Percentiles rank a stretch among this genome's conserved stretches.
phyloP scores from a whole-genome alignment of 2,888 invertebrate genomes.

The Scaptomyza tumidula region DNA sequence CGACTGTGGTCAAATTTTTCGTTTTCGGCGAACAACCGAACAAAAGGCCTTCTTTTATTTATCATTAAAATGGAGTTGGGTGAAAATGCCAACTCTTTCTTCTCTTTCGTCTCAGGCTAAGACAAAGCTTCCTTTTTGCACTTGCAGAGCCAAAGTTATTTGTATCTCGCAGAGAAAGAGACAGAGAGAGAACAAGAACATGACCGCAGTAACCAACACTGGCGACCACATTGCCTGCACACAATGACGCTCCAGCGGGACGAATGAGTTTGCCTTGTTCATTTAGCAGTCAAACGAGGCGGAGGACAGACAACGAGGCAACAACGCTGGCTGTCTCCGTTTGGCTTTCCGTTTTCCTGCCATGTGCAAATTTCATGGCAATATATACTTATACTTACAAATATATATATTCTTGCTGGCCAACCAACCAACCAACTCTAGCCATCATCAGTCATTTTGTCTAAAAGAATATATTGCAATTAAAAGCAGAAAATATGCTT shows the following conservation, averaged over 20 bases:
- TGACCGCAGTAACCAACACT: slow-evolving; percentile 60
- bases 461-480: slow-evolving; percentile 80
- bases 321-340: slow-evolving; percentile 58
- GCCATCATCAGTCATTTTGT: slow-evolving; percentile 80
- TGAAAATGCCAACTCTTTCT: slow-evolving; percentile 12
- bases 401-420: slow-evolving; percentile 39
- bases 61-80: slow-evolving; percentile 69
- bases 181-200: slow-evolving; percentile 6
- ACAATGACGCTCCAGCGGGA: slow-evolving; percentile 16
- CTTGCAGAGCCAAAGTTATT: slow-evolving; percentile 52
- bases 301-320: slow-evolving; percentile 31
- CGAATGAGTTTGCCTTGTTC: slow-evolving; percentile 68
- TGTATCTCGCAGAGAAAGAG: slow-evolving; percentile 45
- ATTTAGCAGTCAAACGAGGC: slow-evolving; percentile 75
- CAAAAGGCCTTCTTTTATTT: slow-evolving; percentile 77
- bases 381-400: slow-evolving; percentile 50
- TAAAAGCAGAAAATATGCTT: slow-evolving; percentile 79
- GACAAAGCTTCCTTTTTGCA: slow-evolving; percentile 51
- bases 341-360: slow-evolving; percentile 76
- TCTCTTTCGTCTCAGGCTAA: slow-evolving; percentile 34
- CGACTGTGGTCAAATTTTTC: slow-evolving; percentile 54
- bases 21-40: slow-evolving; percentile 36
- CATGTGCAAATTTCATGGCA: slow-evolving; percentile 75
- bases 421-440: slow-evolving; percentile 50
- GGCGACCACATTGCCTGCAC: slow-evolving; percentile 54